Evolutionary conservation across 2,797 vertebrate species (phyloP), one percentile per base, ranked within the genome.

Genomic region (Oreonectes daqikongensis): DNA sequence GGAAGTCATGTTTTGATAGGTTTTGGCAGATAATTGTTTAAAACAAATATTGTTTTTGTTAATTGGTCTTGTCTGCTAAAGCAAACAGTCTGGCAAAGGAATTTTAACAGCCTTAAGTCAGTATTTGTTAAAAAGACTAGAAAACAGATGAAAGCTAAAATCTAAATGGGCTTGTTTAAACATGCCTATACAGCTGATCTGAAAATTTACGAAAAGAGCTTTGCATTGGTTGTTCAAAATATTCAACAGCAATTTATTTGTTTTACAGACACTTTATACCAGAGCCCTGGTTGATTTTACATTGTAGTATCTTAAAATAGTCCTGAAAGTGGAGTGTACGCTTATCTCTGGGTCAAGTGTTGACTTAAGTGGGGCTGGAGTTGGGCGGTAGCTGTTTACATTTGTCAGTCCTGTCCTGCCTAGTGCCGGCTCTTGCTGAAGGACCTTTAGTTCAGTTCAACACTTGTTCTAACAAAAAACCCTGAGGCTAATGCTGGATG

Each of bases 391-490:
- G 28, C 48, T 73, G 63, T 73, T 76, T 77, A 77, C 28, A 74
- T 61, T 72, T 78, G 52, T 60, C 66, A 35, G 48, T 12, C 20
- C 26, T 5, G 12, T 12, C 18, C 35, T 5, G 17, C 44, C 24
- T 66, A 18, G 3, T 71, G 71, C 63, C 77, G 67, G 65, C 77
- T 82, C 38, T 46, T 69, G 53, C 64, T 52, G 71, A 66, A 55
- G 42, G 35, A 61, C 52, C 46, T 63, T 80, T 70, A 78, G 79
- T 77, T 48, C 79, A 64, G 53, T 44, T 79, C 68, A 77, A 18
- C 68, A 42, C 75, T 85, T 55, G 75, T 83, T 86, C 82, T 81
- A 53, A 81, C 24, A 79, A 60, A 71, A 50, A 61, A 50, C 73
- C 55, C 30, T 14, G 15, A 68, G 57, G 52, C 48, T 75, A 78